Conservation (phyloP, 2,888 invertebrate species). For the Nephrocerus scutellatus region DNA sequence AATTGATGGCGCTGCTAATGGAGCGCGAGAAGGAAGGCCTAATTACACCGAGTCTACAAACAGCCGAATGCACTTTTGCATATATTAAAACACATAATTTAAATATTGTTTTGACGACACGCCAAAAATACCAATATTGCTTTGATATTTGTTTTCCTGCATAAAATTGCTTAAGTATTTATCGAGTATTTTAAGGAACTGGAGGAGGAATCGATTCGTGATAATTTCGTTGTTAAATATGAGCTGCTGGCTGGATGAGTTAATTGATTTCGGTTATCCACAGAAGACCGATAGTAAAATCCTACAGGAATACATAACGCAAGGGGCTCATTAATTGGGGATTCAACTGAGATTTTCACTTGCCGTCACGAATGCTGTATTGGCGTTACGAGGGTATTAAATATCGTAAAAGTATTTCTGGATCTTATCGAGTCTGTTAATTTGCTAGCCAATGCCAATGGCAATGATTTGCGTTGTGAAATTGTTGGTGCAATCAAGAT, state of each 20-base stretch:
- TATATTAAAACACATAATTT: slow-evolving; percentile 97
- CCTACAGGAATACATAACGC: slow-evolving; percentile 95
- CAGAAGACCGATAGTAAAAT: slow-evolving; percentile 99
- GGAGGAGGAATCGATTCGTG: slow-evolving; percentile 96
- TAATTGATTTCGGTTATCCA: slow-evolving; percentile 97
- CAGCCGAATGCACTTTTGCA: slow-evolving; percentile 83
- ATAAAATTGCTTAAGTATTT: slow-evolving; percentile 92
- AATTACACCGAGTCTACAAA: slow-evolving; percentile 84
- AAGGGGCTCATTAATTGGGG: slow-evolving; percentile 96
- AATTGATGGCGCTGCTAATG: slow-evolving; percentile 96
- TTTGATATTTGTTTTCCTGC: slow-evolving; percentile 89
- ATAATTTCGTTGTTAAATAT: slow-evolving; percentile 98
- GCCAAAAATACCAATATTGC: slow-evolving; percentile 89
- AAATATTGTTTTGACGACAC: slow-evolving; percentile 92
- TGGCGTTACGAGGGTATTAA: slow-evolving; percentile 99
- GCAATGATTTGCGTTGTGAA: slow-evolving; percentile 92
- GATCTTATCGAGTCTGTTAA: slow-evolving; percentile 99
- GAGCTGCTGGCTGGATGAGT: slow-evolving; percentile 89
- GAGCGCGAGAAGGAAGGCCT: slow-evolving; percentile 96
- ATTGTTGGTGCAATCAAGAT: slow-evolving; percentile 98
- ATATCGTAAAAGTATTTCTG: slow-evolving; percentile 96
- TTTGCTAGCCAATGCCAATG: slow-evolving; percentile 89
- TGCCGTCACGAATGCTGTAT: slow-evolving; percentile 99
- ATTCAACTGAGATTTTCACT: slow-evolving; percentile 93
- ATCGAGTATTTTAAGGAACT: slow-evolving; percentile 96